A percentile compares a stretch with the other conserved stretches of the same genome.
Conservation (phyloP, 2,888 invertebrate species). For the Metellina segmentata region DNA sequence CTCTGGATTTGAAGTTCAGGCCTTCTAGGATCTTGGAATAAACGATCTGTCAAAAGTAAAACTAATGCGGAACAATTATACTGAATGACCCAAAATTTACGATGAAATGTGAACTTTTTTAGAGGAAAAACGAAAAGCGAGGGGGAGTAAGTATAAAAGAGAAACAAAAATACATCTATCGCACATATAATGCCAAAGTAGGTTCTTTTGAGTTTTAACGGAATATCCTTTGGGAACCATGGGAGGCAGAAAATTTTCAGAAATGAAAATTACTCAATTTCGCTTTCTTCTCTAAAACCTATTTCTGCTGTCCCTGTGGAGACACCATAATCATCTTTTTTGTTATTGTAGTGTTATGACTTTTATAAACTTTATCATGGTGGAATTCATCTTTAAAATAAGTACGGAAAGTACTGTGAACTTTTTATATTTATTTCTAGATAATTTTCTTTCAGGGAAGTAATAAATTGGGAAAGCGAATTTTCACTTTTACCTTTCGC, state of each 20-base stretch:
- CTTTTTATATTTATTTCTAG: neutral
- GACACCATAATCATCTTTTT: constrained; percentile 1
- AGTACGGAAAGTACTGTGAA: neutral
- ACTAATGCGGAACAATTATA: neutral
- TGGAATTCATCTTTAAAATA: neutral
- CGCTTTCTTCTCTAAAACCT: constrained; percentile 3
- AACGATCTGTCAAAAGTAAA: neutral
- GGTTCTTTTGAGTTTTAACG: neutral
- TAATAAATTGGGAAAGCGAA: neutral
- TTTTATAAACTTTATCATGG: neutral
- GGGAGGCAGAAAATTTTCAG: neutral
- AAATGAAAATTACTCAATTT: constrained; percentile 35
- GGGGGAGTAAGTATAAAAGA: neutral
- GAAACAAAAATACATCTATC: neutral
- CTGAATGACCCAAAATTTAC: neutral
- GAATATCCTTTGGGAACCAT: constrained; percentile 3
- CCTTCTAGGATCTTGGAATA: neutral
- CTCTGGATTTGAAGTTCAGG: neutral
- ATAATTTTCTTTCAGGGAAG: neutral
- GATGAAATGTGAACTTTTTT: neutral
- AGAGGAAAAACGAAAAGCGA: neutral
- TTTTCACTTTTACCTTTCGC: too few species aligned
- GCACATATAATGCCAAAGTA: neutral
- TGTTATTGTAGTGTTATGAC: neutral
- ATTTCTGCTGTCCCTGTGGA: neutral